Evolutionary conservation across 2,888 invertebrate species (phyloP).

Genomic region (Heliconius ethilla): DNA sequence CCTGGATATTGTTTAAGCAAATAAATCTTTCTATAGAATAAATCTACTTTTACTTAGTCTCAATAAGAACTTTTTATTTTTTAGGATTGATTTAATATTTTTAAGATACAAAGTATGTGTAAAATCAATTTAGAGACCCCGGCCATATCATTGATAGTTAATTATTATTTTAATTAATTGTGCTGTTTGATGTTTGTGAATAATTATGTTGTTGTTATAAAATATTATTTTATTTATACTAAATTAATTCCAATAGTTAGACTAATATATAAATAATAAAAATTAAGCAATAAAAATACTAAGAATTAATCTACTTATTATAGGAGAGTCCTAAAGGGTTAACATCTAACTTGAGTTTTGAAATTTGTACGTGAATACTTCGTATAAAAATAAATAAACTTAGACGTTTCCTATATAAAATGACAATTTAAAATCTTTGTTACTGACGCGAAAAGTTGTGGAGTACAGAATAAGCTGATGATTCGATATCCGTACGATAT

Average conservation of each 20-base stretch:
- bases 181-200: background rate
- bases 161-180: background rate
- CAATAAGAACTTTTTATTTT: too few relatives aligned
- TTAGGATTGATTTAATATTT: background rate
- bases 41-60: too few relatives aligned
- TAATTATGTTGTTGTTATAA: background rate
- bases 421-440: background rate
- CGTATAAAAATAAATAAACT: background rate
- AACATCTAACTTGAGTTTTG: background rate
- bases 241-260: background rate
- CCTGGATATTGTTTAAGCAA: background rate
- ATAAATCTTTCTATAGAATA: background rate
- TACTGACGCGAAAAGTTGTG: background rate
- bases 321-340: background rate
- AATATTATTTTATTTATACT: background rate
- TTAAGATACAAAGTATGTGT: background rate
- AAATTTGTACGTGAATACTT: slow-evolving; percentile 12
- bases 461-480: background rate
- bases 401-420: too few relatives aligned
- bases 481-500: background rate
- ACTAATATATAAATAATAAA: background rate
- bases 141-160: background rate
- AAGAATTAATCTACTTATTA: background rate
- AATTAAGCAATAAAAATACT: background rate
- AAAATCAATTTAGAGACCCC: background rate